phyloP scores from a whole-genome alignment of 2,113 vertebrate genomes.

The Pseudorectes ferrugineus region DNA sequence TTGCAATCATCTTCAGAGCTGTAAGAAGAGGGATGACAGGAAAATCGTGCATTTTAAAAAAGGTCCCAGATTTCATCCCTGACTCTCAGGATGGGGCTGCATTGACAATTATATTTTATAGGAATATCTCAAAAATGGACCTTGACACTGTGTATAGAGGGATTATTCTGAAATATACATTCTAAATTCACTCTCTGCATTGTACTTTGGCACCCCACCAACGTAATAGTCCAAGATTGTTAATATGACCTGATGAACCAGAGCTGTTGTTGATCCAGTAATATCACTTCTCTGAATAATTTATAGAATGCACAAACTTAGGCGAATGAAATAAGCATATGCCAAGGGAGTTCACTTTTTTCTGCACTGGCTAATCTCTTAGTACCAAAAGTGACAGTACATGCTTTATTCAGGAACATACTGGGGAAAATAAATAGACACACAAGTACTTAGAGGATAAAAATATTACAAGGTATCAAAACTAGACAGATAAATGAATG shows the following conservation, averaged over 20 bases:
- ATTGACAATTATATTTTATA: not conserved
- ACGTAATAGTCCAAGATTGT: not conserved
- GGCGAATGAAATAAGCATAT: not conserved
- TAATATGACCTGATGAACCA: slow-evolving; percentile 11
- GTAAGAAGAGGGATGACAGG: not conserved
- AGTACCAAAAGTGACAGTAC: not conserved
- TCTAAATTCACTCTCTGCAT: not conserved
- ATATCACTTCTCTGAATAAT: slow-evolving; percentile 18
- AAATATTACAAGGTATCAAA: slow-evolving; percentile 9
- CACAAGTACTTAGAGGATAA: not conserved
- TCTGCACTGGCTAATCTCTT: not conserved
- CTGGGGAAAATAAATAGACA: not conserved
- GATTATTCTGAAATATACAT: not conserved
- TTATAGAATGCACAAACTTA: not conserved
- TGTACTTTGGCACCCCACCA: not conserved
- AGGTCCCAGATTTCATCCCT: not conserved
- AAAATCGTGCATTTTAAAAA: not conserved
- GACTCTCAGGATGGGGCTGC: not conserved
- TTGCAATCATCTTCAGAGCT: not conserved
- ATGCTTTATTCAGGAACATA: not conserved
- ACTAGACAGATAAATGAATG: not conserved
- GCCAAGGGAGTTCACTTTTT: not conserved
- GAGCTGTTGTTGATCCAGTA: not conserved
- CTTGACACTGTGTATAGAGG: not conserved
- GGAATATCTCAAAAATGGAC: not conserved